Evolutionary conservation across 2,888 invertebrate species (phyloP).

Genomic region (Pogonocherus hispidulus): DNA sequence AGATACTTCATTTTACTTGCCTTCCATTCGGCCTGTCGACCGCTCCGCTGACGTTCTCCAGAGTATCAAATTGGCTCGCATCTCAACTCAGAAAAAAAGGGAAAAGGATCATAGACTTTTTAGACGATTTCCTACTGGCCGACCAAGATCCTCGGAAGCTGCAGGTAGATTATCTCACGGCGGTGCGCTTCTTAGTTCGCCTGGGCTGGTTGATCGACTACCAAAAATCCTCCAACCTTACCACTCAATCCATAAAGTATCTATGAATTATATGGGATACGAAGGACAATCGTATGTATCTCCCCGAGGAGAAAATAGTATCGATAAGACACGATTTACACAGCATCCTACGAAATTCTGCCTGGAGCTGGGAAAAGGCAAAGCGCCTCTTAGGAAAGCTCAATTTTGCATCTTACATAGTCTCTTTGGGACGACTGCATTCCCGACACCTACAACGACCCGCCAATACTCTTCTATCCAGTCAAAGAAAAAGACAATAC

Average conservation of each 20-base stretch:
- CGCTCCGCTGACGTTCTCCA: conserved; percentile 37
- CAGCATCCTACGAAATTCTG: neutral
- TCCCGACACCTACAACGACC: conserved; percentile 10
- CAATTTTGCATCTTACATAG: conserved; percentile 16
- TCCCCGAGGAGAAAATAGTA: neutral
- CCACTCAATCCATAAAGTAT: conserved; percentile 3
- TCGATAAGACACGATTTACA: neutral
- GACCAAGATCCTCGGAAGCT: neutral
- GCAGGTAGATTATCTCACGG: neutral
- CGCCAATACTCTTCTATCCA: neutral
- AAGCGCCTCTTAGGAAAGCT: conserved; percentile 21
- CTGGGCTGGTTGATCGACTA: neutral
- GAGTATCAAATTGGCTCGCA: conserved; percentile 41
- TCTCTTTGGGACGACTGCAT: conserved; percentile 19
- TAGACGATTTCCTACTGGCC: neutral
- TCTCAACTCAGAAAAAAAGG: conserved; percentile 11
- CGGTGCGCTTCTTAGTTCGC: neutral
- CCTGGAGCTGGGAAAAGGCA: conserved; percentile 25
- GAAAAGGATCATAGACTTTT: neutral
- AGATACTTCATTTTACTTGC: conserved; percentile 33
- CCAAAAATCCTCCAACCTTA: conserved; percentile 16
- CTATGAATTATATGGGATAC: conserved; percentile 31
- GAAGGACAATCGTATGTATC: neutral
- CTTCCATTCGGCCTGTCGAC: conserved; percentile 40
- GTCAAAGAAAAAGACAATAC: neutral